These are phyloP conservation scores for Limanda limanda DNA, from an alignment of 2,113 vertebrate species.

Conservation along the genomic window DNA sequence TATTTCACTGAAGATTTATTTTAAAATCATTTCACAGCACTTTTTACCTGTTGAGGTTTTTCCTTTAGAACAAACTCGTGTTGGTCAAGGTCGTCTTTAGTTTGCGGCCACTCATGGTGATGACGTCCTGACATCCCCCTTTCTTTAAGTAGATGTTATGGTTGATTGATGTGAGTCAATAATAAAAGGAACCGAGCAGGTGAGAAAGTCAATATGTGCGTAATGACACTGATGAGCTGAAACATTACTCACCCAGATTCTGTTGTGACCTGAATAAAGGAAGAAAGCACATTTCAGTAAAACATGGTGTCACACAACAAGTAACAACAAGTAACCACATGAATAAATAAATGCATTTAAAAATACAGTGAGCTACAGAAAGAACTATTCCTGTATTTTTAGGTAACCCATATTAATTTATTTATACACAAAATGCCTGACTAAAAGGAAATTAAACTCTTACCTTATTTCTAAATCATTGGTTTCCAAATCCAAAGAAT, in stretches of 20 bases:
- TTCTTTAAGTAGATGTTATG: conserved; percentile 43
- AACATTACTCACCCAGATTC: conserved; percentile 47
- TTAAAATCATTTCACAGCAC: too few relatives aligned
- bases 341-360: neutral
- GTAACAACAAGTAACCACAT: too few relatives aligned
- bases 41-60: conserved; percentile 69
- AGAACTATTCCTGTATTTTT: neutral
- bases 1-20: too few relatives aligned
- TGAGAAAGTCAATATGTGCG: neutral
- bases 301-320: neutral
- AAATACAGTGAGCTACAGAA: neutral
- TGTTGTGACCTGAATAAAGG: conserved; percentile 7
- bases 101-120: conserved; percentile 79
- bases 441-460: neutral
- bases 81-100: conserved; percentile 66
- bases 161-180: neutral
- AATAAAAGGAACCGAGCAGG: too few relatives aligned
- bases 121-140: conserved; percentile 29
- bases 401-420: neutral
- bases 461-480: conserved; percentile 48
- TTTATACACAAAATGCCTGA: neutral
- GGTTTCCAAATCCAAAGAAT: conserved; percentile 76
- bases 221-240: neutral
- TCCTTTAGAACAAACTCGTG: conserved; percentile 60
- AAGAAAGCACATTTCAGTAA: neutral